Percentiles rank a stretch among this genome's conserved stretches.
These are phyloP conservation scores for Conus betulinus DNA, from an alignment of 1,140 invertebrate species.

Conservation along the genomic window DNA sequence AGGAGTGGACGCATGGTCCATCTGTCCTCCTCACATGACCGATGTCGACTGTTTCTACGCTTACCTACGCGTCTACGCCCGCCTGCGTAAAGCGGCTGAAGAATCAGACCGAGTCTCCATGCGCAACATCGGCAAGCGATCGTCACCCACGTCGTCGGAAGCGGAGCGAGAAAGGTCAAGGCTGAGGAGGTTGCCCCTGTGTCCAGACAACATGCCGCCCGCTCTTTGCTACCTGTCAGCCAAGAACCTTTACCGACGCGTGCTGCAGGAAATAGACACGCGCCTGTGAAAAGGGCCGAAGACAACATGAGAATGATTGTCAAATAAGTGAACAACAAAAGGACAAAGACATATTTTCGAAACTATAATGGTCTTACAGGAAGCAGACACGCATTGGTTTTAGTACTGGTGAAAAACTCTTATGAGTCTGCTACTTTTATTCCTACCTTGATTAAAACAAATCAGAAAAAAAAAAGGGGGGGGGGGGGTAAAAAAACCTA, in stretches of 20 bases:
- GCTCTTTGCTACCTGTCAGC: background rate
- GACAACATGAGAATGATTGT: background rate
- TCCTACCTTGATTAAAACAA: too few relatives aligned
- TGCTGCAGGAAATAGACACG: background rate
- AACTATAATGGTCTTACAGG: background rate
- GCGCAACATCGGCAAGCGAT: constrained; percentile 48
- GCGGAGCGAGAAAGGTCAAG: background rate
- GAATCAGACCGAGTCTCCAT: constrained; percentile 38
- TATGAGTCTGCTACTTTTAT: too few relatives aligned
- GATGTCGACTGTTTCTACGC: constrained; percentile 48
- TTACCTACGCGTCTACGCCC: constrained; percentile 47
- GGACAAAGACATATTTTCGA: background rate
- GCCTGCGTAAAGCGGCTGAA: constrained; percentile 43
- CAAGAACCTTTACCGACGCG: background rate
- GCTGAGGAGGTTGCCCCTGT: background rate
- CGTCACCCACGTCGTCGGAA: background rate
- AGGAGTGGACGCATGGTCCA: constrained; percentile 33
- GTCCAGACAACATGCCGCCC: constrained; percentile 23
- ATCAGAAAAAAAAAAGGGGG: too few relatives aligned
- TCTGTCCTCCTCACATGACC: constrained; percentile 33
- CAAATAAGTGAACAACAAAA: background rate
- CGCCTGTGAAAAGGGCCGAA: background rate
- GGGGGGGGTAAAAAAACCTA: too few relatives aligned
- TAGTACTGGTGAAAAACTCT: too few relatives aligned
- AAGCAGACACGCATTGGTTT: background rate